Evolutionary conservation across 2,113 vertebrate species (phyloP).

Genomic region (Zingel zingel): DNA sequence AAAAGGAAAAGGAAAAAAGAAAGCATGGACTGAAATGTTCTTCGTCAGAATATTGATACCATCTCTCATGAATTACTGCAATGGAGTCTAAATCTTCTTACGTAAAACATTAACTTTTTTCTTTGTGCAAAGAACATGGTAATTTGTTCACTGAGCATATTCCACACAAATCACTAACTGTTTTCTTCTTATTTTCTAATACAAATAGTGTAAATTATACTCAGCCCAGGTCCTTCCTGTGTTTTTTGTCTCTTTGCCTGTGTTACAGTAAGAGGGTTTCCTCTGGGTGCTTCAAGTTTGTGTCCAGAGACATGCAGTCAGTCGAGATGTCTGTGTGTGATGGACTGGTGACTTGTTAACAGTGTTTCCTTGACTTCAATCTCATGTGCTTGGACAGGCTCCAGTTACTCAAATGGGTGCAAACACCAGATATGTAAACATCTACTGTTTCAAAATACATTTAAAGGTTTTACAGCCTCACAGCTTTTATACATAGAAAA

Average conservation of each 20-base stretch:
- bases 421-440: conserved; percentile 1
- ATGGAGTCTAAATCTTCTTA: not conserved
- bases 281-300: not conserved
- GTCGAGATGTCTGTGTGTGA: not conserved
- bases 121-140: not conserved
- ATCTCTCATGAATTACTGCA: not conserved
- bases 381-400: not conserved
- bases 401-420: not conserved
- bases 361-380: conserved; percentile 4
- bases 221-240: not conserved
- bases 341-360: not conserved
- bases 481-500: not conserved
- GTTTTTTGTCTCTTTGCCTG: not conserved
- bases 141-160: not conserved
- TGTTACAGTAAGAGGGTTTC: not conserved
- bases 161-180: not conserved
- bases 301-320: not conserved
- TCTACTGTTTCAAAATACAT: not conserved
- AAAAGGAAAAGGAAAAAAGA: not conserved
- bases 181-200: not conserved
- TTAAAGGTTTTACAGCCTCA: not conserved
- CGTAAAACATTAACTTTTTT: not conserved
- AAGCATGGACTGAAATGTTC: not conserved
- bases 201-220: not conserved
- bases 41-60: not conserved